Percentiles rank a stretch among this genome's conserved stretches.
Conservation (phyloP, 2,888 invertebrate species). For the Rambutsinella grinnellia region DNA sequence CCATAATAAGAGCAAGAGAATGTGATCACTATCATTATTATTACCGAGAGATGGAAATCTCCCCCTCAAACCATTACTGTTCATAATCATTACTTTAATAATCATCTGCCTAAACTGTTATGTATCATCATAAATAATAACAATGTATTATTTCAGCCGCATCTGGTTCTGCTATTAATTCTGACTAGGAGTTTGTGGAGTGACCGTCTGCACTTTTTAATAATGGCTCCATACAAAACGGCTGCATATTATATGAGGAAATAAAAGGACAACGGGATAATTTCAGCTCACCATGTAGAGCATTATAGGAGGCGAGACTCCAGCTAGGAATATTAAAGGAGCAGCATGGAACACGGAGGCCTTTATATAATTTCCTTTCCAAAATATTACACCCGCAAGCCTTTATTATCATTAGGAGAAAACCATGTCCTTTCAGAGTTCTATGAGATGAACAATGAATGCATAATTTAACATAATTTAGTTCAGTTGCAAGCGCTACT, state of each 20-base stretch:
- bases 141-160: constrained; percentile 34
- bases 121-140: constrained; percentile 47
- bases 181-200: too few relatives aligned
- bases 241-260: too few relatives aligned
- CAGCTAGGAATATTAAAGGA: too few relatives aligned
- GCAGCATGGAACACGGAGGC: too few relatives aligned
- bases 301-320: too few relatives aligned
- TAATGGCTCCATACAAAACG: too few relatives aligned
- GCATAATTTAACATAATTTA: constrained; percentile 43
- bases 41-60: neutral
- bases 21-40: constrained; percentile 23
- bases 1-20: too few relatives aligned
- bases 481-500: too few relatives aligned
- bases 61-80: constrained; percentile 2
- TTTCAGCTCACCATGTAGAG: too few relatives aligned
- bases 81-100: constrained; percentile 41
- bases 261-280: too few relatives aligned
- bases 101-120: constrained; percentile 47
- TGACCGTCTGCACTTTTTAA: too few relatives aligned
- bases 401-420: constrained; percentile 26
- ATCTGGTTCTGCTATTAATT: constrained; percentile 40
- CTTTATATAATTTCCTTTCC: too few relatives aligned
- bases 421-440: constrained; percentile 38
- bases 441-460: constrained; percentile 47
- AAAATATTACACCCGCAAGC: constrained; percentile 7